Base-by-base conservation (phyloP, 2,888 invertebrate species). In the Mylabris sibirica region DNA sequence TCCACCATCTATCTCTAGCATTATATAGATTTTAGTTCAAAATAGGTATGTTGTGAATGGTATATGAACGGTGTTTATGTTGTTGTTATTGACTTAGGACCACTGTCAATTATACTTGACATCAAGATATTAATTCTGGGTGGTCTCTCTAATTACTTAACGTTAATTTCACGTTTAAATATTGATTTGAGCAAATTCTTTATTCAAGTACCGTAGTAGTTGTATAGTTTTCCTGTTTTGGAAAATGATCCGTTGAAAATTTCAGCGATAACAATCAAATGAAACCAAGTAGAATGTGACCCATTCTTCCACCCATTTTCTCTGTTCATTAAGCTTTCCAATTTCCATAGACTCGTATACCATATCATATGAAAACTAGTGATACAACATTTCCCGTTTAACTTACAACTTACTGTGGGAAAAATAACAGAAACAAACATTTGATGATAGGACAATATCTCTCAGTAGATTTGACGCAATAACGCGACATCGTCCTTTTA, bases 391-490 rank as follows among this genome's bases (percentile, higher is more conserved):
- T 49, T 49, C 20, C 49, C 38, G 66, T 64, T 49, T 53, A 53
- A 53, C 64, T 59, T 35, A 59, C 59, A 24, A 20, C 60, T 35
- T 65, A 61, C 30, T 63, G 67, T 63, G 67, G 66, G 68, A 67
- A 71, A 71, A 71, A 71, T 71, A 71, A 71, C 64, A 71, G 71
- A 71, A 71, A 71, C 71, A 71, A 71, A 66, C 68, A 68, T 66
- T 68, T 68, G 64, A 66, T 66, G 68, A 71, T 66, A 53, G 66
- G 71, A 66, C 68, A 68, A 71, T 71, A 71, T 71, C 71, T 71
- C 53, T 63, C 70, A 66, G 70, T 70, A 74, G 74, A 75, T 78
- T 75, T 73, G 76, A 75, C 72, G 72, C 73, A 71, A 76, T 75
- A 75, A 75, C 75, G 69, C 72, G 68, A 69, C 66, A 74, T 71